These are phyloP conservation scores for Rotaria sp. DNA, from an alignment of 2,888 invertebrate genomes.

Conservation along the genomic window DNA sequence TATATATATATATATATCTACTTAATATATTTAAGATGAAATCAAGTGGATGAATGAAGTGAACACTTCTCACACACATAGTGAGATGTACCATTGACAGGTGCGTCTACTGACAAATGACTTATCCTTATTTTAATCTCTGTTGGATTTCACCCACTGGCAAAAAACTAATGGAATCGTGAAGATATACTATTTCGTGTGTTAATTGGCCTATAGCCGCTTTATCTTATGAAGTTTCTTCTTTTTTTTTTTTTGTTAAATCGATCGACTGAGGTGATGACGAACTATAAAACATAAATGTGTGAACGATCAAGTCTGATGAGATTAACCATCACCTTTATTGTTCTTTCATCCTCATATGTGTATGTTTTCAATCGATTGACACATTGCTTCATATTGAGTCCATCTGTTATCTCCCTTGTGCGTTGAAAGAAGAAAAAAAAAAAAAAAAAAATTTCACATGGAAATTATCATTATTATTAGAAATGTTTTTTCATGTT, in stretches of 20 bases:
- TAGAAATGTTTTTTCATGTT: background rate
- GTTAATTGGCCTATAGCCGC: background rate
- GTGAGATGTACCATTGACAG: background rate
- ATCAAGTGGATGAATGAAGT: background rate
- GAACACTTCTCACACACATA: background rate
- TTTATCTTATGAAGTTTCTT: background rate
- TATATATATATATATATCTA: background rate
- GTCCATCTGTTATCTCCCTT: constrained; percentile 2
- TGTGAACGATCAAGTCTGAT: constrained; percentile 9
- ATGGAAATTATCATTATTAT: background rate
- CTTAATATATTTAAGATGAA: background rate
- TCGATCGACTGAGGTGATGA: background rate
- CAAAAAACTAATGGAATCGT: background rate
- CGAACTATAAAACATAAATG: background rate
- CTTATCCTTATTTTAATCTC: background rate
- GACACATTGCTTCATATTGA: background rate
- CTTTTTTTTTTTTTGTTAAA: background rate
- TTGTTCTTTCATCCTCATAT: constrained; percentile 10
- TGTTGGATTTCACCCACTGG: background rate
- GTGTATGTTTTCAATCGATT: background rate
- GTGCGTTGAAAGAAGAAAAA: background rate
- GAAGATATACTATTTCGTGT: background rate
- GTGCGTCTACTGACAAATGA: background rate
- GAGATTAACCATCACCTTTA: constrained; percentile 22
- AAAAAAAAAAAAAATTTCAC: background rate